These are phyloP conservation scores for Mixornis gularis DNA, from an alignment of 2,113 vertebrate species.

Conservation along the genomic window DNA sequence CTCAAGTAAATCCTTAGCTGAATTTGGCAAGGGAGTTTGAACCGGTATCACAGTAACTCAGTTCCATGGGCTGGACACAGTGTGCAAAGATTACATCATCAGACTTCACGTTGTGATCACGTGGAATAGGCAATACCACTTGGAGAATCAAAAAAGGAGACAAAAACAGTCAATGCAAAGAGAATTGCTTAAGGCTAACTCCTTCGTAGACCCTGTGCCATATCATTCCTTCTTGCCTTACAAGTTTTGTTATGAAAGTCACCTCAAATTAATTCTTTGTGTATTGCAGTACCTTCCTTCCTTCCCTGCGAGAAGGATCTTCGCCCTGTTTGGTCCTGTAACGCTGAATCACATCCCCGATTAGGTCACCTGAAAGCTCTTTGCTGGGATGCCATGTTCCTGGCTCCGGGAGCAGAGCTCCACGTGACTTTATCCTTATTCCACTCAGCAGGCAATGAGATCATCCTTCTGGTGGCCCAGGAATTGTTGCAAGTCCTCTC, in stretches of 20 bases:
- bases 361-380: neutral
- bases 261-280: neutral
- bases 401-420: neutral
- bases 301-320: neutral
- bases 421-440: conserved; percentile 3
- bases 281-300: neutral
- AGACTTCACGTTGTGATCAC: neutral
- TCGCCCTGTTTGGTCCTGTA: neutral
- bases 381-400: neutral
- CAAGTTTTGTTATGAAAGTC: neutral
- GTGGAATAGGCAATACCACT: neutral
- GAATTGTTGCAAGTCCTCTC: conserved; percentile 44
- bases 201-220: neutral
- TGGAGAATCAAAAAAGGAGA: neutral
- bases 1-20: neutral
- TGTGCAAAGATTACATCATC: neutral
- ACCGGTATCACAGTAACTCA: accelerated
- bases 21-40: neutral
- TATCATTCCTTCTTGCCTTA: neutral
- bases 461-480: conserved; percentile 41
- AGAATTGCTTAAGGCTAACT: neutral
- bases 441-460: neutral
- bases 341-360: neutral
- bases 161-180: neutral
- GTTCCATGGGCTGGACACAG: neutral